Evolutionary conservation across 2,888 invertebrate species (phyloP).

Genomic region (Lordiphosa andalusiaca): DNA sequence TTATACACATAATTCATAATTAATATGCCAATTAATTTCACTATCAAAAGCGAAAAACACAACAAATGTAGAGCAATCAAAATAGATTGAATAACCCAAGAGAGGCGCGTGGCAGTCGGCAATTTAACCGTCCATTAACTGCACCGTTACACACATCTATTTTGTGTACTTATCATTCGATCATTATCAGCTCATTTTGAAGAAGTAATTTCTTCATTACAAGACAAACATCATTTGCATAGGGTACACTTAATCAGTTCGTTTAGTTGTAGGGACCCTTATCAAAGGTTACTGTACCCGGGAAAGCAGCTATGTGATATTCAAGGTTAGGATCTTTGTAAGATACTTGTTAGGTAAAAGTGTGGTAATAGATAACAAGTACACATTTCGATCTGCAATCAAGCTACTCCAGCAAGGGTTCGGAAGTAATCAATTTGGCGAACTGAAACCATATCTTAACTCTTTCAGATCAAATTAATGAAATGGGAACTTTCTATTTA

Average conservation of each 20-base stretch:
- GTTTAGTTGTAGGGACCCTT: constrained; percentile 4
- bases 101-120: constrained; percentile 16
- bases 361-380: no score
- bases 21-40: constrained; percentile 47
- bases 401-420: no score
- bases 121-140: no score
- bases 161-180: no score
- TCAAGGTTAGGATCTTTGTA: background rate
- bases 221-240: constrained; percentile 3
- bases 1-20: constrained; percentile 37
- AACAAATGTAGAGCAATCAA: constrained; percentile 15
- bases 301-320: background rate
- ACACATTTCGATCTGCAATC: no score
- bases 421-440: no score
- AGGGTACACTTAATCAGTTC: constrained; percentile 10
- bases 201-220: constrained; percentile 13
- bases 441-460: no score
- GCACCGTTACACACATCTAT: no score
- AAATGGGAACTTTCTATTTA: no score
- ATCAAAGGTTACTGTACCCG: constrained; percentile 5
- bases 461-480: no score
- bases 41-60: constrained; percentile 19
- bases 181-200: constrained; percentile 18
- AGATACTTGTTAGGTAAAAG: no score
- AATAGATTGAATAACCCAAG: constrained; percentile 16